Base-by-base conservation (phyloP, 2,113 vertebrate genomes). In the Hystrix cristata region DNA sequence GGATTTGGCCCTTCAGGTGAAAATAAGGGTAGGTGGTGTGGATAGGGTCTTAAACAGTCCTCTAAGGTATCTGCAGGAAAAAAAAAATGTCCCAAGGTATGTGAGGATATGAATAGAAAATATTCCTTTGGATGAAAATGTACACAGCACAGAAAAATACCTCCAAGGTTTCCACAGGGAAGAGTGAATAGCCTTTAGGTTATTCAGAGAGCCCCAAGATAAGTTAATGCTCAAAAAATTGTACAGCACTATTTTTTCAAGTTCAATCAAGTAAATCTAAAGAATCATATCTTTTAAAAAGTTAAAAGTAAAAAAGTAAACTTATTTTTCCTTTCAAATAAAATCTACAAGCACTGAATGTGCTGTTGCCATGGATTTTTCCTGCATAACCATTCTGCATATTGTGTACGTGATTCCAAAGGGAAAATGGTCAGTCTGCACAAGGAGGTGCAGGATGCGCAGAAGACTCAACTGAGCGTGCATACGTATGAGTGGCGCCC, bases 1-100 rank as follows among this genome's bases (percentile, higher is more conserved):
- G 97, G 95, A 98, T 98, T 98, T 98, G 98, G 96, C 98, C 98
- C 98, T 99, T 99, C 97, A 98, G 98, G 98, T 98, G 97, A 98
- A 98, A 97, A 92, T 98, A 97, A 97, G 98, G 97, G 96, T 98
- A 98, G 97, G 98, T 97, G 95, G 95, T 98, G 98, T 98, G 95
- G 97, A 93, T 89, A 98, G 85, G 78, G 97, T 98, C 90, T 98
- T 98, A 98, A 98, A 98, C 97, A 98, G 95, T 98, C 95, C 92
- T 94, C 87, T 88, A 96, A 97, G 92, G 76, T 87, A 96, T 92
- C 96, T 97, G 96, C 91, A 98, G 96, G 97, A 94, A 97, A 98
- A 97, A 98, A 98, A 94, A 98, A 98, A 95, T 97, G 97, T 98
- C 97, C 98, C 91, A 18, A 96, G 96, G 97, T 97, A 95, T 98